Conservation (phyloP, 53 echinoderm and acorn worm genomes). For the Paelopatides confundens region DNA sequence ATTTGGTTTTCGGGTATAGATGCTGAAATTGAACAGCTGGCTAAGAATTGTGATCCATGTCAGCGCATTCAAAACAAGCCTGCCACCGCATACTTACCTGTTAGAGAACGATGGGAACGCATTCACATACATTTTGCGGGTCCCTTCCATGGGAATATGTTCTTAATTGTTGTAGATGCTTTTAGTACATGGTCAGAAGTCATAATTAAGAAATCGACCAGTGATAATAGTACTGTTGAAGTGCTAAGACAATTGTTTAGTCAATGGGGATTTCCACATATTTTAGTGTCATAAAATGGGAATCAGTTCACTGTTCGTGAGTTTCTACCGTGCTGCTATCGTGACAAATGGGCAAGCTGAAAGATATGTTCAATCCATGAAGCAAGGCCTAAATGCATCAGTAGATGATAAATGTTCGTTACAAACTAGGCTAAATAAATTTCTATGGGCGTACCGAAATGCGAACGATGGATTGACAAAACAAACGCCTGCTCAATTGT, state of each 20-base stretch:
- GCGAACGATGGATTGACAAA: slow-evolving; percentile 7
- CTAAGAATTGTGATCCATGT: slow-evolving; percentile 14
- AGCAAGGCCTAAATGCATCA: slow-evolving; percentile 22
- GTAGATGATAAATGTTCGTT: neutral
- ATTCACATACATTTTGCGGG: slow-evolving; percentile 58
- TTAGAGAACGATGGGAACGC: slow-evolving; percentile 29
- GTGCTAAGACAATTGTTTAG: slow-evolving; percentile 35
- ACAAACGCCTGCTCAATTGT: slow-evolving; percentile 30
- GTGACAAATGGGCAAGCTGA: slow-evolving; percentile 45
- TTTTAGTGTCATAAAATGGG: slow-evolving; percentile 38
- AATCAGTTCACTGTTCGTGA: slow-evolving; percentile 45
- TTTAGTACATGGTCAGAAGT: slow-evolving; percentile 63
- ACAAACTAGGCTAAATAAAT: neutral
- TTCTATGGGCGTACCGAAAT: slow-evolving; percentile 42
- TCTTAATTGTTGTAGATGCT: slow-evolving; percentile 51
- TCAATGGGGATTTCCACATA: slow-evolving; percentile 47
- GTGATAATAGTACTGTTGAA: slow-evolving; percentile 46
- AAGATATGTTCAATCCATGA: slow-evolving; percentile 29
- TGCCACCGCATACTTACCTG: slow-evolving; percentile 48
- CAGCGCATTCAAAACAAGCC: slow-evolving; percentile 48
- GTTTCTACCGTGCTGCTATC: too few species aligned
- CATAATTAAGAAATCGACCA: slow-evolving; percentile 46
- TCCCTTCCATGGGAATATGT: slow-evolving; percentile 50
- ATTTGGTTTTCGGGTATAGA: slow-evolving; percentile 47
- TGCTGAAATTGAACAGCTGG: slow-evolving; percentile 27